A percentile compares a stretch with the other conserved stretches of the same genome.
phyloP scores from a whole-genome alignment of 2,113 vertebrate species.

The Falco punctatus region DNA sequence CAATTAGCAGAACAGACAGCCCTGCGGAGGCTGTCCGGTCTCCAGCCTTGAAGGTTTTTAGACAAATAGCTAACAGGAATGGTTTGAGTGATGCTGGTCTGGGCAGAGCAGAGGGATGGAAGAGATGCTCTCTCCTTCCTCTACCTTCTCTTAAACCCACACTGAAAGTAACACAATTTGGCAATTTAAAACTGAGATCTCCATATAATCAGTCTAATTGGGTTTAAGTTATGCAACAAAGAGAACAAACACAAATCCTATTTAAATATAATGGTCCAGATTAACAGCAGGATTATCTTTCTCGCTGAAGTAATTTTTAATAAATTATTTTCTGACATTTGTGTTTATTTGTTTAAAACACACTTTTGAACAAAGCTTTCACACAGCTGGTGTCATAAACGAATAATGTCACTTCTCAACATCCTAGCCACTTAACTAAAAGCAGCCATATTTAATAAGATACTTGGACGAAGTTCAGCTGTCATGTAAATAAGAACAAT shows the following conservation, averaged over 20 bases:
- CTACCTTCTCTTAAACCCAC: neutral
- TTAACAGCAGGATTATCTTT: neutral
- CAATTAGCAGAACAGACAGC: accelerated
- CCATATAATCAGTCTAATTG: neutral
- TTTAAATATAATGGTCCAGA: neutral
- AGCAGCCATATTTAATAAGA: neutral
- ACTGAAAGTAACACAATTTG: neutral
- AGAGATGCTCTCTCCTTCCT: neutral
- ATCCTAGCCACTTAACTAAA: neutral
- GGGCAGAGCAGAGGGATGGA: neutral
- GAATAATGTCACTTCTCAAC: neutral
- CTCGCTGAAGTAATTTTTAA: neutral
- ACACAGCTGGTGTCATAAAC: neutral
- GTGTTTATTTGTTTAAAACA: neutral
- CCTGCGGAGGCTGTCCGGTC: neutral
- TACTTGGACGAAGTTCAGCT: neutral
- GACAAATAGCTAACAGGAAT: neutral
- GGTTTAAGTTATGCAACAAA: neutral
- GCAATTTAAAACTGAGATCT: neutral
- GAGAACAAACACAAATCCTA: neutral
- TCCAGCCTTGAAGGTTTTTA: neutral
- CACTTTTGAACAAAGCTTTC: neutral
- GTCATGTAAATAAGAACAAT: neutral
- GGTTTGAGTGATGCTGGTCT: neutral
- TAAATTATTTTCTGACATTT: neutral